Evolutionary conservation across 2,888 invertebrate species (phyloP), one percentile per base, ranked within the genome.

Genomic region (Escarpia spicata): DNA sequence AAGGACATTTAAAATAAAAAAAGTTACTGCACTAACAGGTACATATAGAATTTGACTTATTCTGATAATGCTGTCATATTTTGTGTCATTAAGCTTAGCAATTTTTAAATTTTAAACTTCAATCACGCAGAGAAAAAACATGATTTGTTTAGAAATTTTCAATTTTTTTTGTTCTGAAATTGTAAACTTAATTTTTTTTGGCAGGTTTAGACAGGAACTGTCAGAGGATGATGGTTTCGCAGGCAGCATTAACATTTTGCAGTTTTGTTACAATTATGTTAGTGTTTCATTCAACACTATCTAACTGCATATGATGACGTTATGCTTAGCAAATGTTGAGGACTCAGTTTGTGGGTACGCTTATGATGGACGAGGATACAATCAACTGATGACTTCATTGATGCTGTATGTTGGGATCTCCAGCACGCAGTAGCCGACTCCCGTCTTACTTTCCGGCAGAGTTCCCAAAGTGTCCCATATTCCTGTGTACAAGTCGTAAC

Each of bases 401-500:
- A 75, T 15, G 75, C 26, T 91, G 91, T 93, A 94, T 44, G 94
- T 93, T 19, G 96, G 96, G 90, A 96, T 94, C 93, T 96, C 96
- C 31, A 96, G 94, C 9, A 96, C 95, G 93, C 96, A 96, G 94
- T 96, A 96, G 2, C 96, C 96, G 0, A 96, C 96, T 3, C 96
- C 96, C 10, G 96, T 96, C 93, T 96, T 95, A 93, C 96, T 96
- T 45, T 96, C 95, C 0, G 96, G 96, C 93, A 96, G 93, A 3
- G 96, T 96, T 26, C 96, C 96, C 44, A 96, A 95, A 31, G 96
- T 96, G 93, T 96, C 96, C 96, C 96, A 96, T 43, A 96, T 96
- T 12, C 96, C 96, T 8, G 95, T 95, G 93, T 95, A 95, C 45
- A 96, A 95, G 94, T 96, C 96, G 94, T 96, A 96, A n/a, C 96